phyloP scores from a whole-genome alignment of 2,888 invertebrate genomes.

The Alviniconcha strummeri region DNA sequence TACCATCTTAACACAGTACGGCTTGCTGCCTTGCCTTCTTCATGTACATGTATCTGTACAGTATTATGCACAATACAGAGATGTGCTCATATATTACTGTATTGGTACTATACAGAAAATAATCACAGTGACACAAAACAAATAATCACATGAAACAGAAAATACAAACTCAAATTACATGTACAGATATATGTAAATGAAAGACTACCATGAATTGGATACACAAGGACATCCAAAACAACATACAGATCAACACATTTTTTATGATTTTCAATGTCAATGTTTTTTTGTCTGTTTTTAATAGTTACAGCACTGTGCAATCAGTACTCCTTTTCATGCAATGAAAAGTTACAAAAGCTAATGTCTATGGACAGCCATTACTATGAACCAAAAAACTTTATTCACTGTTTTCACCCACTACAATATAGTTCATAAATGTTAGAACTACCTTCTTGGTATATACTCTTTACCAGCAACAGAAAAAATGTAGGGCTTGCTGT shows the following conservation, averaged over 20 bases:
- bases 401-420: no score
- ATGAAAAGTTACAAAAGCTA: no score
- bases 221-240: conserved; percentile 10
- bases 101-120: conserved; percentile 19
- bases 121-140: conserved; percentile 23
- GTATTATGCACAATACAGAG: conserved; percentile 20
- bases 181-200: no score
- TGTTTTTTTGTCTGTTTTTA: not conserved
- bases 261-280: conserved; percentile 16
- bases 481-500: no score
- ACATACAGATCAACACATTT: conserved; percentile 1
- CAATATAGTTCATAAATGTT: no score
- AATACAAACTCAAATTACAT: no score
- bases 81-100: conserved; percentile 4
- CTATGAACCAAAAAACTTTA: no score
- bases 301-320: not conserved
- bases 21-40: conserved; percentile 27
- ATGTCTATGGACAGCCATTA: no score
- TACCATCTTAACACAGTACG: conserved; percentile 3
- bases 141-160: conserved; percentile 13
- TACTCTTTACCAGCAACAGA: no score
- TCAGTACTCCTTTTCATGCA: no score
- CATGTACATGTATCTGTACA: conserved; percentile 3
- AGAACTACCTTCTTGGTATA: no score
- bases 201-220: not conserved